Evolutionary conservation across 2,888 invertebrate genomes (phyloP).

Genomic region (Phorcus lineatus): DNA sequence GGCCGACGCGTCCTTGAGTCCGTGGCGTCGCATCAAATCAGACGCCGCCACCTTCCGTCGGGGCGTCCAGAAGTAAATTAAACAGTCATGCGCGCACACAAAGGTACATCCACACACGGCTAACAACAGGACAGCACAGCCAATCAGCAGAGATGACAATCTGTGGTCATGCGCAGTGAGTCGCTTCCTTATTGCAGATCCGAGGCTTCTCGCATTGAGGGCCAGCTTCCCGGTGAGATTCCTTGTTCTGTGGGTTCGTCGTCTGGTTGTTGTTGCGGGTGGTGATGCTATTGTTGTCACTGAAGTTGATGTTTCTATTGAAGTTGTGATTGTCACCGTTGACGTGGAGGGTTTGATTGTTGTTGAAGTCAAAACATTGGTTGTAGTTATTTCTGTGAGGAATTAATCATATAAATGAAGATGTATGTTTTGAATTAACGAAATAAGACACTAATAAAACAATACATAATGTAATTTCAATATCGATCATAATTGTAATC

Average conservation of each 20-base stretch:
- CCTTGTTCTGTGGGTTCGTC: too few relatives aligned
- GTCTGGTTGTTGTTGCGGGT: too few relatives aligned
- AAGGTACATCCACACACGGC: neutral
- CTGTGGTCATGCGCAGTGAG: neutral
- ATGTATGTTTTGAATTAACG: too few relatives aligned
- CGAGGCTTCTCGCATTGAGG: too few relatives aligned
- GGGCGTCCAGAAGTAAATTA: neutral
- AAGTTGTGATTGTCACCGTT: neutral
- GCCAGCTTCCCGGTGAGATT: too few relatives aligned
- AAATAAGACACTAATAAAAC: too few relatives aligned
- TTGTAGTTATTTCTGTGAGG: neutral
- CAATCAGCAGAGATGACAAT: neutral
- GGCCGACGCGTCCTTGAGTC: neutral
- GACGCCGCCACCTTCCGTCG: neutral
- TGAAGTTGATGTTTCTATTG: too few relatives aligned
- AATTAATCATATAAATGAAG: too few relatives aligned
- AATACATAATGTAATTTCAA: too few relatives aligned
- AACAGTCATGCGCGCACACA: neutral
- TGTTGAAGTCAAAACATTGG: neutral
- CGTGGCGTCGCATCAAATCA: neutral
- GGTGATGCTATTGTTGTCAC: too few relatives aligned
- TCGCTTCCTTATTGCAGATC: neutral
- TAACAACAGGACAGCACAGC: neutral
- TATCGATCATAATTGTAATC: too few relatives aligned
- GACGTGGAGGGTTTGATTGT: neutral